A percentile compares a stretch with the other conserved stretches of the same genome.
phyloP scores from a whole-genome alignment of 2,113 vertebrate species.

The Microcebus murinus region DNA sequence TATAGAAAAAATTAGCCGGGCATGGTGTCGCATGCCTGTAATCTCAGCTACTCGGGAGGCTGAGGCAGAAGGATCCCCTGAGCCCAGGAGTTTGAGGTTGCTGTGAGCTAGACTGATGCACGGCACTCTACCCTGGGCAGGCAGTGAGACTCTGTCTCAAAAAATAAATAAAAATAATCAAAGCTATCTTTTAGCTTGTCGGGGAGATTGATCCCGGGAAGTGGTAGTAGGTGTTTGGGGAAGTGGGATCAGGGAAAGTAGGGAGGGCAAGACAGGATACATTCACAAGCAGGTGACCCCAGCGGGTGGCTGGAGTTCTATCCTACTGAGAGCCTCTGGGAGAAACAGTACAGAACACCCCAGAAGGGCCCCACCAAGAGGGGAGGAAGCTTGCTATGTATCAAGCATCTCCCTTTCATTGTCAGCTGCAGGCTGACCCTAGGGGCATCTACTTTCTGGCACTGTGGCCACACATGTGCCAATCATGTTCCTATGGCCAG shows the following conservation, averaged over 20 bases:
- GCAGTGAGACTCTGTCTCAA: too few relatives aligned
- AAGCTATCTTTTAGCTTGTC: background rate
- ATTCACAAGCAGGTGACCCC: background rate
- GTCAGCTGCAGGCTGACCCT: background rate
- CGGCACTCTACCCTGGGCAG: too few relatives aligned
- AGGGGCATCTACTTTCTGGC: too few relatives aligned
- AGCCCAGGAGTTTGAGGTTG: too few relatives aligned
- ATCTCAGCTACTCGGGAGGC: too few relatives aligned
- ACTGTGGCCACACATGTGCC: background rate
- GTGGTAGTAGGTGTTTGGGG: background rate
- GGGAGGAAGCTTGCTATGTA: background rate
- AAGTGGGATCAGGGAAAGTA: background rate
- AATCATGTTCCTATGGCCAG: background rate
- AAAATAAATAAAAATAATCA: background rate
- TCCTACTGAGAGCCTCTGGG: background rate
- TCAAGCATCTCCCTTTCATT: background rate
- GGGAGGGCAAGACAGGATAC: background rate
- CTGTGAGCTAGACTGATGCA: too few relatives aligned
- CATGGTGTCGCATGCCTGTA: too few relatives aligned
- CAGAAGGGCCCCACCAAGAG: rapidly evolving
- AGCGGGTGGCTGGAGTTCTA: background rate
- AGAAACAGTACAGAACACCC: background rate
- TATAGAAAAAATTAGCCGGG: too few relatives aligned
- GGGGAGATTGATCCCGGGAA: background rate
- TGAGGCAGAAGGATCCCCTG: too few relatives aligned